Evolutionary conservation across 2,888 invertebrate genomes (phyloP).

Genomic region (Campoplex capitator): DNA sequence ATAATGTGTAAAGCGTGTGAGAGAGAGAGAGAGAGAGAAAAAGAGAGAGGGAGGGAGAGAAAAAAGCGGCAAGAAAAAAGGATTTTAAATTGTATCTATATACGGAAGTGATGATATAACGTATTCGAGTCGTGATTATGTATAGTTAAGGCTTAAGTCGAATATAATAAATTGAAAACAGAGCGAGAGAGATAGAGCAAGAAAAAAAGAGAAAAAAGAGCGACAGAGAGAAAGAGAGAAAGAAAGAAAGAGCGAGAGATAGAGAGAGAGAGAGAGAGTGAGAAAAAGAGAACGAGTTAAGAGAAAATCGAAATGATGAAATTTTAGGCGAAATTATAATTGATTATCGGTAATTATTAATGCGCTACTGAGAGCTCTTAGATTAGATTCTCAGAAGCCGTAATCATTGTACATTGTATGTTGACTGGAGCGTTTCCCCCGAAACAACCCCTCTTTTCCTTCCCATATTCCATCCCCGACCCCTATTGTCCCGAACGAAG

Average conservation of each 20-base stretch:
- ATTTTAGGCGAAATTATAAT: constrained; percentile 77
- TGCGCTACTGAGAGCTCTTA: constrained; percentile 74
- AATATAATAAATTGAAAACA: constrained; percentile 67
- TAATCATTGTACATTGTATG: constrained; percentile 83
- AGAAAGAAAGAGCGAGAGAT: constrained; percentile 56
- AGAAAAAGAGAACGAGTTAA: constrained; percentile 62
- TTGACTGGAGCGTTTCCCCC: constrained; percentile 77
- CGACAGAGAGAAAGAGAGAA: constrained; percentile 29
- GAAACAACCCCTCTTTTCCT: constrained; percentile 29
- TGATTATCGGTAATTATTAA: constrained; percentile 80
- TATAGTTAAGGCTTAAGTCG: constrained; percentile 75
- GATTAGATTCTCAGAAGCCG: constrained; percentile 75
- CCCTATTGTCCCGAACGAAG: constrained; percentile 51
- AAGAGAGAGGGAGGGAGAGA: constrained; percentile 3
- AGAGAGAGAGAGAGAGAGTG: constrained; percentile 51
- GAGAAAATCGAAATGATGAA: constrained; percentile 72
- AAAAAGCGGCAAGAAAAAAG: constrained; percentile 68
- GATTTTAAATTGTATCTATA: constrained; percentile 83
- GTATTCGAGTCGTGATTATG: constrained; percentile 84
- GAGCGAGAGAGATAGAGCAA: constrained; percentile 42
- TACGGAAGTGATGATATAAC: constrained; percentile 80
- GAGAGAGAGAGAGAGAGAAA: constrained; percentile 30
- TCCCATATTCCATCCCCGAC: constrained; percentile 9
- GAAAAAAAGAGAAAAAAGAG: constrained; percentile 46
- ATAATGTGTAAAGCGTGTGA: constrained; percentile 66